phyloP scores from a whole-genome alignment of 2,113 vertebrate species.

The Miniopterus natalensis region DNA sequence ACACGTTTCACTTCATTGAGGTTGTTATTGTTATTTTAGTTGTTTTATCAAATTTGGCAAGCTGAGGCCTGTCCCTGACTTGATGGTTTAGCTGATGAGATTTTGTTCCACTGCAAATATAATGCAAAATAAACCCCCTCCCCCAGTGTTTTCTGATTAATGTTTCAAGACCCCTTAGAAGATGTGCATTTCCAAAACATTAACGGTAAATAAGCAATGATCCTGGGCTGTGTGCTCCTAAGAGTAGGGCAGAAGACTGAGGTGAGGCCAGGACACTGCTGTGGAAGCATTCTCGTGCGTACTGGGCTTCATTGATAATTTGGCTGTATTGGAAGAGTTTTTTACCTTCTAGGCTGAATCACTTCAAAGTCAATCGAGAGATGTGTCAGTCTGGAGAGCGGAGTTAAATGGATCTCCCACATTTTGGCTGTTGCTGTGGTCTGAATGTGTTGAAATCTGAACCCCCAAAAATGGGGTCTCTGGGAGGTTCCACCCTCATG shows the following conservation, averaged over 20 bases:
- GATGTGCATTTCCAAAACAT: background rate
- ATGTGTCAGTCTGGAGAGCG: background rate
- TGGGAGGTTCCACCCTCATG: background rate
- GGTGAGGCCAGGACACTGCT: background rate
- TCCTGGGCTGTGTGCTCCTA: background rate
- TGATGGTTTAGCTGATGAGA: background rate
- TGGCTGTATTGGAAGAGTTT: background rate
- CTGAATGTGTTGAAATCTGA: background rate
- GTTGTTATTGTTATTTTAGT: background rate
- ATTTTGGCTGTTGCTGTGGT: background rate
- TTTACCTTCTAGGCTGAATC: background rate
- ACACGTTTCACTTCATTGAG: background rate
- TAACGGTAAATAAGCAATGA: background rate
- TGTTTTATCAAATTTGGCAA: slow-evolving; percentile 1
- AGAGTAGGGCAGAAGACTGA: background rate
- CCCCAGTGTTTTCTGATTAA: background rate
- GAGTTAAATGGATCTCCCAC: background rate
- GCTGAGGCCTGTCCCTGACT: background rate
- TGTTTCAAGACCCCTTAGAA: slow-evolving; percentile 21
- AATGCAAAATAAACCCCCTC: background rate
- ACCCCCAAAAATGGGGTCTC: background rate
- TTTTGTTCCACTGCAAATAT: slow-evolving; percentile 4
- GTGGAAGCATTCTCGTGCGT: background rate
- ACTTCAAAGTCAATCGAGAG: background rate
- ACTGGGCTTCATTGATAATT: background rate